Evolutionary conservation across 2,113 vertebrate species (phyloP), one percentile per base, ranked within the genome.

Genomic region (Mugil cephalus): DNA sequence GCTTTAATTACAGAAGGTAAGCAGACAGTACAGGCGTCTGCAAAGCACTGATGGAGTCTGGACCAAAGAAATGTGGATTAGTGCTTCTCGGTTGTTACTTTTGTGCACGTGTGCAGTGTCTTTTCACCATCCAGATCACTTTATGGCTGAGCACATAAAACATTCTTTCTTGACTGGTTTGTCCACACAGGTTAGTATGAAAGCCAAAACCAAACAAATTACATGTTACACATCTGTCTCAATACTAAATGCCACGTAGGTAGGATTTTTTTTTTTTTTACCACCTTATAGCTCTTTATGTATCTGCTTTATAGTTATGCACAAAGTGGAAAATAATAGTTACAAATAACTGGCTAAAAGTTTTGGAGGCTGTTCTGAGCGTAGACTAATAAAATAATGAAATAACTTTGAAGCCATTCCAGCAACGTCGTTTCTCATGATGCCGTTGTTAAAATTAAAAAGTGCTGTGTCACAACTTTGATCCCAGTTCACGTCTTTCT

Each of bases 401-500:
- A 21, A 17, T 47, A 7, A 43, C 52, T 54, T 54, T 59, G 6
- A 15, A 19, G 18, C 8, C 9, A 17, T 48, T 0, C 10, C 24
- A 17, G 14, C 47, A 4, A 11, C 4, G 4, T 1, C 17, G n/a
- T 62, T 36, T 61, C 45, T 35, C 10, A 40, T 8, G n/a, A 14
- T 67, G 7, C 40, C 54, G 17, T 19, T 46, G 50, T 60, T 50
- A 24, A 69, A 82, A 65, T 55, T 12, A 35, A 58, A 70, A 80
- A 30, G 24, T 71, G 71, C 78, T 71, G 52, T 75, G 76, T 88
- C 80, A 80, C 11, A 53, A 24, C 36, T 66, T 42, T 10, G 10
- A 63, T 59, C 58, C 50, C 1, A 24, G 52, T 75, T 83, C 42
- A 24, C 15, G 67, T 56, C 30, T 73, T 38, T 52, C n/a, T 71